Conservation (phyloP, 2,113 vertebrate genomes). For the Phalacrocorax pelagicus region DNA sequence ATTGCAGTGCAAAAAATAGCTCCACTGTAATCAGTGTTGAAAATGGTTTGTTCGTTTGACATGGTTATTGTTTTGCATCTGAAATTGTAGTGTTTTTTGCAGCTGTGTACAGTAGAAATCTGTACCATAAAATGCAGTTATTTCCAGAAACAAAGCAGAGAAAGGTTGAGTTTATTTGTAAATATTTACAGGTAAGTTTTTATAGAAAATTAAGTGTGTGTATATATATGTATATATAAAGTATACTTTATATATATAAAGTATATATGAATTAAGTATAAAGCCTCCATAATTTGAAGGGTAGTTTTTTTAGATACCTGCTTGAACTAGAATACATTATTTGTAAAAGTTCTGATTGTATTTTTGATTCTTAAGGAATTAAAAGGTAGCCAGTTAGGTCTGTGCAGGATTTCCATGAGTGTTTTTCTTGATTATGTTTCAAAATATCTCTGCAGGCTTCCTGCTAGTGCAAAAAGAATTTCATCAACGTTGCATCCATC, state of each 20-base stretch:
- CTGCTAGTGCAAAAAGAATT: conserved; percentile 6
- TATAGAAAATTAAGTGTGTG: neutral
- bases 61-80: neutral
- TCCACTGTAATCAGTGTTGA: neutral
- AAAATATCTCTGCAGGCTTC: conserved; percentile 36
- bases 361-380: neutral
- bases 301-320: neutral
- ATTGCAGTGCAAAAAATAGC: neutral
- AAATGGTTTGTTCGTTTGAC: neutral
- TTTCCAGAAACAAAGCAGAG: neutral
- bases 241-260: no score
- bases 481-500: neutral
- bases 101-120: neutral
- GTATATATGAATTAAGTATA: neutral
- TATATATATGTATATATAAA: no score
- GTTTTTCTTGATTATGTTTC: neutral
- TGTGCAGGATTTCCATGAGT: neutral
- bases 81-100: neutral
- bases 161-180: neutral
- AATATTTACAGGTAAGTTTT: neutral
- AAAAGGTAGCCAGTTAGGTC: neutral
- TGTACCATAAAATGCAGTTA: neutral
- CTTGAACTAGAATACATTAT: neutral
- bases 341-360: fast-evolving
- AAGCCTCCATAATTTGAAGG: neutral